Evolutionary conservation across 2,797 vertebrate species (phyloP), one percentile per base, ranked within the genome.

Genomic region (Aythya fuligula): DNA sequence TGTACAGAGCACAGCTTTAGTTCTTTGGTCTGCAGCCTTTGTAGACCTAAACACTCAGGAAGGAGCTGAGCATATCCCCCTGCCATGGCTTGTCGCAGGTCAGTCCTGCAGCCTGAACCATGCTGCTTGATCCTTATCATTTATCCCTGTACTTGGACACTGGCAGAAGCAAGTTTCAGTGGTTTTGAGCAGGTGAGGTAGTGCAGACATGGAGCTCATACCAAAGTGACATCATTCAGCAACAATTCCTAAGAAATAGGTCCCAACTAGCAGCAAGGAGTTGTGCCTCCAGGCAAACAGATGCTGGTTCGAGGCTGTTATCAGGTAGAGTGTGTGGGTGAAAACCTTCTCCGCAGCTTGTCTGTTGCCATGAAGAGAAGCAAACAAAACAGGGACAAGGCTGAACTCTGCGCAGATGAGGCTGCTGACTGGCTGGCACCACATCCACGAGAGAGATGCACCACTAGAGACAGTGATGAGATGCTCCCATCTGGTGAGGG

Each of bases 221-320:
- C 75, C 82, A 78, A 70, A 83, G 79, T 96, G 95, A 97, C 82
- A 92, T 96, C 87, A 95, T 95, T 89, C 92, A 92, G 30, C 79
- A 96, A 70, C 62, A 75, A 97, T 96, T 93, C 82, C 27, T 66
- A 60, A 92, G 95, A 97, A 91, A 96, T 94, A 78, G 79, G 94
- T 94, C 95, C 91, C 49, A 85, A 95, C 94, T 95, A 93, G 95
- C 82, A 93, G 70, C 0, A 0, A 91, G 87, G 79, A 93, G 82
- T 87, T 92, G 87, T 86, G 94, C 95, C 96, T 92, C 49, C 69
- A 94, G 96, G 96, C 95, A 96, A 93, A 95, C 94, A 96, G 95
- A 96, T 95, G 95, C 72, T 81, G 91, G 47, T 87, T 94, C 51
- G 72, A 69, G 73, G 62, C 91, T 94, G 92, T 93, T 92, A 93